phyloP scores from a whole-genome alignment of 2,888 invertebrate genomes.

The Aleiodes leptofemur region DNA sequence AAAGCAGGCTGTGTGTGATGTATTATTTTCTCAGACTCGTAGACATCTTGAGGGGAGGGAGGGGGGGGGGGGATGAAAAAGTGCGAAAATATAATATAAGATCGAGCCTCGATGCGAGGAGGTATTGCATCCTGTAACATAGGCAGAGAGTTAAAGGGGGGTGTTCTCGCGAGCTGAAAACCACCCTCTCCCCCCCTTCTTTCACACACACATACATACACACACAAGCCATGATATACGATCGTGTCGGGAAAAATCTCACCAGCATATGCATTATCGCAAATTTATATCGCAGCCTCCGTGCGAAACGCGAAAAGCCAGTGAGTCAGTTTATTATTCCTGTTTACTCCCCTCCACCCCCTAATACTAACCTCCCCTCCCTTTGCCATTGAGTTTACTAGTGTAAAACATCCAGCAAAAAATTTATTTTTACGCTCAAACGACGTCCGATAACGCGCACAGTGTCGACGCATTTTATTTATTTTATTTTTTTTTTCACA shows the following conservation, averaged over 20 bases:
- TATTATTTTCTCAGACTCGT: slow-evolving; percentile 57
- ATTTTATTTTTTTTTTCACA: slow-evolving; percentile 17
- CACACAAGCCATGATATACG: slow-evolving; percentile 13
- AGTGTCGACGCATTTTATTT: slow-evolving; percentile 34
- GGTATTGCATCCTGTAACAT: slow-evolving; percentile 57
- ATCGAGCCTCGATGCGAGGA: slow-evolving; percentile 66
- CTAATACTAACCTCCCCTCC: neutral
- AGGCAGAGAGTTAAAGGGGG: slow-evolving; percentile 33
- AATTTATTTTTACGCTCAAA: slow-evolving; percentile 35
- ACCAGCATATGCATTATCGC: slow-evolving; percentile 34
- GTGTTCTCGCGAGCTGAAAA: neutral
- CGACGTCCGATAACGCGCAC: slow-evolving; percentile 29
- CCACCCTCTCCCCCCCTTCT: neutral
- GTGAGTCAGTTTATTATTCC: slow-evolving; percentile 34
- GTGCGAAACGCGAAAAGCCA: slow-evolving; percentile 25
- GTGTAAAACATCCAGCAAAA: slow-evolving; percentile 29
- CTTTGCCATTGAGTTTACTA: neutral
- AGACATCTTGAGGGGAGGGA: slow-evolving; percentile 31
- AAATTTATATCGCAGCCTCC: slow-evolving; percentile 33
- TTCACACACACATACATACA: neutral
- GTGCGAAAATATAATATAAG: slow-evolving; percentile 58
- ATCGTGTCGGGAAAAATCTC: slow-evolving; percentile 27
- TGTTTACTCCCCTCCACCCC: slow-evolving; percentile 26
- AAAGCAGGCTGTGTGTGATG: slow-evolving; percentile 71
- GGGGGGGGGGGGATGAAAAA: slow-evolving; percentile 56